phyloP scores from a whole-genome alignment of 2,888 invertebrate genomes.

The Pegoplata infirma region DNA sequence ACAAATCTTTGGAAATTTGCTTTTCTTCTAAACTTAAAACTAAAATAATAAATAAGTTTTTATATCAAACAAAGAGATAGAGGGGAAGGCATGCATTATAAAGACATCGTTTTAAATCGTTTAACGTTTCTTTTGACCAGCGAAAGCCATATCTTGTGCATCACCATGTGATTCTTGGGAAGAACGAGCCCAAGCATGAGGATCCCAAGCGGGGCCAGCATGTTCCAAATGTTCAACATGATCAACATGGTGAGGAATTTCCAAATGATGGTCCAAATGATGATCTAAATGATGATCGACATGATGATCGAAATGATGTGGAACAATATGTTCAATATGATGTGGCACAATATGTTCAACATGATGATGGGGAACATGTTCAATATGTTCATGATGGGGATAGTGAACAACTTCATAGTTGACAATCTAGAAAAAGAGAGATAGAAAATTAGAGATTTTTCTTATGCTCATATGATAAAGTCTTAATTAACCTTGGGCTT shows the following conservation, averaged over 20 bases:
- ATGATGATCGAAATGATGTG: constrained; percentile 74
- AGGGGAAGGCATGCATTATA: neutral
- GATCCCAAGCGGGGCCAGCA: constrained; percentile 77
- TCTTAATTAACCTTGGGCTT: constrained; percentile 84
- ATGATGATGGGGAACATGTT: constrained; percentile 70
- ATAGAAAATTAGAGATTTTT: too few relatives aligned
- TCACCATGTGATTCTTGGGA: constrained; percentile 77
- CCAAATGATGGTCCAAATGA: constrained; percentile 80
- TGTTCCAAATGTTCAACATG: constrained; percentile 80
- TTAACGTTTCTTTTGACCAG: constrained; percentile 72
- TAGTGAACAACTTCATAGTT: constrained; percentile 93
- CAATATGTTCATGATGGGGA: constrained; percentile 79
- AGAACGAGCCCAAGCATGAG: constrained; percentile 82
- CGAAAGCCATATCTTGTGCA: constrained; percentile 77
- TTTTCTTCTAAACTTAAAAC: constrained; percentile 54
- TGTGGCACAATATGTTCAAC: constrained; percentile 75
- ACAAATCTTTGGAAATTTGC: constrained; percentile 69
- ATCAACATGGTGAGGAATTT: constrained; percentile 76
- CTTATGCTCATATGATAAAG: too few relatives aligned
- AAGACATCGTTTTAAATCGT: constrained; percentile 25
- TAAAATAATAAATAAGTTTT: constrained; percentile 60
- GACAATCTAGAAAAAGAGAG: constrained; percentile 79
- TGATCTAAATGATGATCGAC: constrained; percentile 78
- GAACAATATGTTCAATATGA: constrained; percentile 74
- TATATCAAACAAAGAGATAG: constrained; percentile 40